Base-by-base conservation (phyloP, 2,113 vertebrate genomes). In the Ammodytes marinus region DNA sequence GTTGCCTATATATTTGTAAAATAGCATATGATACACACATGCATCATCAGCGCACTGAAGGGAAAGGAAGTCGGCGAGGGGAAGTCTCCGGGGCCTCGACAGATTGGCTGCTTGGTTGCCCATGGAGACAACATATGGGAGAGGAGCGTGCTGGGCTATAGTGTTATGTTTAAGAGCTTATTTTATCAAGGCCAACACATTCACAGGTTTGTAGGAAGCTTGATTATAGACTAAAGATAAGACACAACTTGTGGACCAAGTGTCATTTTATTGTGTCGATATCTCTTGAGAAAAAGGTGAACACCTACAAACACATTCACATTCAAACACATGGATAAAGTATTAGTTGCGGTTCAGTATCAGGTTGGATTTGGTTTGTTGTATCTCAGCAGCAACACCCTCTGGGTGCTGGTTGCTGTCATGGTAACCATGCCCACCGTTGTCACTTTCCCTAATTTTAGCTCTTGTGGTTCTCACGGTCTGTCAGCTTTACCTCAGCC, bases 361-460 rank as follows among this genome's bases (percentile, higher is more conserved):
- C 53, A 71, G 88, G 71, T 89, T 82, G 52, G 14, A 78, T 85
- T 82, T 52, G 45, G 61, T 40, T 80, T 74, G 79, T 83, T 80
- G 57, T 66, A 57, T 89, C 54, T 78, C 50, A 57, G 68, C 76
- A 60, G 76, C 82, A 79, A 60, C 65, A 66, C 53, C 79, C 85
- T 73, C 84, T 37, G 83, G 88, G 77, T 81, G 85, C 27, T 27
- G 54, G 65, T 85, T 0, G 89, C 89, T 90, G 93, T 90, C 91
- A 92, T 92, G 88, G 91, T 76, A 88, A 94, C 92, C 75, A 45
- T 87, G 87, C 74, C 86, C 89, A 90, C 65, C 3, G 69, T 79
- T 90, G 87, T 89, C 88, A 89, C 72, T 79, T 91, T 79, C 9
- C 65, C 87, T 91, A 92, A 91, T 90, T 92, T 92, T 92, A 93